Evolutionary conservation across 2,888 invertebrate genomes (phyloP).

Genomic region (Seira ritae): DNA sequence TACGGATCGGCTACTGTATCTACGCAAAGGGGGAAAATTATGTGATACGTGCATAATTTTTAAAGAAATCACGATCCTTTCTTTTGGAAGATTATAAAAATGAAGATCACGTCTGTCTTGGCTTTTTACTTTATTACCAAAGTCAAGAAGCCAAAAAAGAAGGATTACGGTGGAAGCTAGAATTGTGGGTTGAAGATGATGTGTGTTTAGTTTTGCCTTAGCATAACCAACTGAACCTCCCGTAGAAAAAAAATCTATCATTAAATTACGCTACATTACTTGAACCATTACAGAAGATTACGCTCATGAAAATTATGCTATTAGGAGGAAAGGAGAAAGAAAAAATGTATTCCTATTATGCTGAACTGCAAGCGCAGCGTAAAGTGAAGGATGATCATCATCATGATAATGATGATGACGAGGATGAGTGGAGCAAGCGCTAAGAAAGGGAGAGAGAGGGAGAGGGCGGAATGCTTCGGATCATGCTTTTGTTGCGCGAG

Average conservation of each 20-base stretch:
- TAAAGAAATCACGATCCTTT: slow-evolving; percentile 27
- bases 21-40: slow-evolving; percentile 26
- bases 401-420: background rate
- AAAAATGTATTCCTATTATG: background rate
- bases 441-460: background rate
- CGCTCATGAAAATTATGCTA: slow-evolving; percentile 62
- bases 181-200: slow-evolving; percentile 40
- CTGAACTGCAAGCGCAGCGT: slow-evolving; percentile 18
- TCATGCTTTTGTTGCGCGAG: slow-evolving; percentile 39
- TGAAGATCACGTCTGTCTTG: slow-evolving; percentile 58
- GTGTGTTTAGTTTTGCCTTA: slow-evolving; percentile 16
- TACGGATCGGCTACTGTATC: slow-evolving; percentile 33
- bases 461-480: slow-evolving; percentile 57
- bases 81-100: slow-evolving; percentile 46
- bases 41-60: slow-evolving; percentile 41
- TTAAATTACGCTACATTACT: slow-evolving; percentile 65
- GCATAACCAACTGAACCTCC: too few species aligned
- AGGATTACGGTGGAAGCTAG: slow-evolving; percentile 7
- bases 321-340: slow-evolving; percentile 36
- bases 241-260: slow-evolving; percentile 46
- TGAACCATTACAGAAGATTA: slow-evolving; percentile 64
- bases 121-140: slow-evolving; percentile 44
- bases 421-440: background rate
- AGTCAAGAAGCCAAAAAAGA: slow-evolving; percentile 30
- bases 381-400: background rate